These are phyloP conservation scores for Cosmia pyralina DNA, from an alignment of 2,888 invertebrate genomes.

Conservation along the genomic window DNA sequence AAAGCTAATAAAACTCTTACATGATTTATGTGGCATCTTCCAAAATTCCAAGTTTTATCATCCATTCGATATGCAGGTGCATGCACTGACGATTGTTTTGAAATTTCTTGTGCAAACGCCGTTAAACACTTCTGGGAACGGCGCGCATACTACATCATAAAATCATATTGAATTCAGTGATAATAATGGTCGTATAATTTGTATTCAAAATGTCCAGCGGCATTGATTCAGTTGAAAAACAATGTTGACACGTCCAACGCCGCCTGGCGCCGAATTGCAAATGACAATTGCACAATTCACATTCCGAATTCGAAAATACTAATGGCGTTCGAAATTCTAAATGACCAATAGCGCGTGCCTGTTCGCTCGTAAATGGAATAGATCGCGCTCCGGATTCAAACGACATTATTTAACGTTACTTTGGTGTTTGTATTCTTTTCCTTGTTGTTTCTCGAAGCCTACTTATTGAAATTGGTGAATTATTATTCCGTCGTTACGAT, in stretches of 20 bases:
- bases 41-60: slow-evolving; percentile 70
- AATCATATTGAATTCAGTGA: slow-evolving; percentile 77
- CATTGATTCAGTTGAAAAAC: slow-evolving; percentile 78
- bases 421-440: slow-evolving; percentile 54
- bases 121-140: slow-evolving; percentile 81
- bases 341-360: slow-evolving; percentile 78
- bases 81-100: slow-evolving; percentile 79
- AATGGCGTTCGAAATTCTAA: slow-evolving; percentile 82
- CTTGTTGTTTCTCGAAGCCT: slow-evolving; percentile 46
- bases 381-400: slow-evolving; percentile 77
- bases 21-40: slow-evolving; percentile 73
- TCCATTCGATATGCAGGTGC: slow-evolving; percentile 82
- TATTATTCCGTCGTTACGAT: slow-evolving; percentile 40
- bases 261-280: slow-evolving; percentile 85
- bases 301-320: slow-evolving; percentile 83
- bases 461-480: slow-evolving; percentile 44
- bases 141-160: slow-evolving; percentile 71
- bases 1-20: slow-evolving; percentile 69
- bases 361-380: slow-evolving; percentile 73
- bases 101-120: slow-evolving; percentile 82
- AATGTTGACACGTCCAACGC: slow-evolving; percentile 82
- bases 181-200: slow-evolving; percentile 78
- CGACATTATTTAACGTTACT: slow-evolving; percentile 67
- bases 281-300: slow-evolving; percentile 83
- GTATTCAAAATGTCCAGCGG: slow-evolving; percentile 82